phyloP scores from a whole-genome alignment of 2,888 invertebrate genomes.

The Eristalinus aeneus region DNA sequence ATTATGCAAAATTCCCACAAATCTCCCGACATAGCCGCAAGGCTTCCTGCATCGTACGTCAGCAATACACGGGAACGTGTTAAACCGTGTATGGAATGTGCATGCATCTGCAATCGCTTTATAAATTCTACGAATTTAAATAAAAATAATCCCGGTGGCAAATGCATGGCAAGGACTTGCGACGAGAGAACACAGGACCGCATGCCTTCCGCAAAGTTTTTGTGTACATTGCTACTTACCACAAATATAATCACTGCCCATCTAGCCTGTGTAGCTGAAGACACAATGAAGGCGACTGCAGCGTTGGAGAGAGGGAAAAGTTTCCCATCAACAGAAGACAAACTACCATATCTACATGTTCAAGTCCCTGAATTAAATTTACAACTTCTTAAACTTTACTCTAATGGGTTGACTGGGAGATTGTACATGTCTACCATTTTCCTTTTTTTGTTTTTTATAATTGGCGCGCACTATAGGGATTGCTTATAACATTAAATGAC shows the following conservation, averaged over 20 bases:
- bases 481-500: no score
- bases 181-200: background rate
- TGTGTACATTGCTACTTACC: slow-evolving; percentile 17
- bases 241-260: slow-evolving; percentile 20
- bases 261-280: background rate
- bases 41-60: no score
- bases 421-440: background rate
- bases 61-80: no score
- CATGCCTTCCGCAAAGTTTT: background rate
- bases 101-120: no score
- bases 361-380: slow-evolving; percentile 37
- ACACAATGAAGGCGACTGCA: background rate
- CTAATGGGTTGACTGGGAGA: slow-evolving; percentile 31
- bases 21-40: no score
- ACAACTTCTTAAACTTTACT: slow-evolving; percentile 30
- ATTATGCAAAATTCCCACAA: no score
- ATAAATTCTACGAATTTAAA: no score
- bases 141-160: no score
- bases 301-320: background rate
- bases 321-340: background rate
- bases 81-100: no score
- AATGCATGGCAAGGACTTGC: background rate
- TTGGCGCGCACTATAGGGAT: no score
- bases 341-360: slow-evolving; percentile 8
- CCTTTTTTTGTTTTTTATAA: no score